A percentile compares a stretch with the other conserved stretches of the same genome.
Conservation (phyloP, 1,140 invertebrate genomes). For the Bombus superbus region DNA sequence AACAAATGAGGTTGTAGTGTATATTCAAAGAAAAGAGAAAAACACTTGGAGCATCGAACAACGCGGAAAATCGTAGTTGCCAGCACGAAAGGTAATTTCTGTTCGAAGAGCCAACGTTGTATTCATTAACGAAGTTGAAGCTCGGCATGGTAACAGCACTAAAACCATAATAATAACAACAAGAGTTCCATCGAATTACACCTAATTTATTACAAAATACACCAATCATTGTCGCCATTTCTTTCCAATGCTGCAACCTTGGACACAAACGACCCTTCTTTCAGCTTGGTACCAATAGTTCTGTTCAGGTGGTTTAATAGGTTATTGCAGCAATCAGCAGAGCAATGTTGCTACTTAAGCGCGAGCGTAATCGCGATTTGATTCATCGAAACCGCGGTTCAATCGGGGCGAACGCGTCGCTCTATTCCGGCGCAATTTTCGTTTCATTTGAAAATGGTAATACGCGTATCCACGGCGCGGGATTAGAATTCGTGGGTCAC, state of each 20-base stretch:
- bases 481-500: slow-evolving; percentile 23
- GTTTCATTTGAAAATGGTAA: slow-evolving; percentile 47
- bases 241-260: not conserved
- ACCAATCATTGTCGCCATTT: not conserved
- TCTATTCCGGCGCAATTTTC: slow-evolving; percentile 22
- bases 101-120: not conserved
- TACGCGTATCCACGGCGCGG: not conserved
- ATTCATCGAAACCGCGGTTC: slow-evolving; percentile 38
- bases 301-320: not conserved
- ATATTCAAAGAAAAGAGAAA: too few relatives aligned
- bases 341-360: slow-evolving; percentile 16
- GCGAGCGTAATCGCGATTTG: slow-evolving; percentile 7
- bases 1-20: too few relatives aligned
- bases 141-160: not conserved
- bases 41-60: not conserved
- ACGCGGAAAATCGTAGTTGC: too few relatives aligned
- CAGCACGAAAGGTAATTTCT: not conserved
- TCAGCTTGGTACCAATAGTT: not conserved
- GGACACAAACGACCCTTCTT: not conserved
- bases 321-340: slow-evolving; percentile 1
- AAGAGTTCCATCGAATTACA: not conserved
- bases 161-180: not conserved
- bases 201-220: not conserved
- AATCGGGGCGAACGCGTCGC: not conserved
- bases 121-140: not conserved